phyloP scores from a whole-genome alignment of 1,140 invertebrate species.

The Homalodisca vitripennis region DNA sequence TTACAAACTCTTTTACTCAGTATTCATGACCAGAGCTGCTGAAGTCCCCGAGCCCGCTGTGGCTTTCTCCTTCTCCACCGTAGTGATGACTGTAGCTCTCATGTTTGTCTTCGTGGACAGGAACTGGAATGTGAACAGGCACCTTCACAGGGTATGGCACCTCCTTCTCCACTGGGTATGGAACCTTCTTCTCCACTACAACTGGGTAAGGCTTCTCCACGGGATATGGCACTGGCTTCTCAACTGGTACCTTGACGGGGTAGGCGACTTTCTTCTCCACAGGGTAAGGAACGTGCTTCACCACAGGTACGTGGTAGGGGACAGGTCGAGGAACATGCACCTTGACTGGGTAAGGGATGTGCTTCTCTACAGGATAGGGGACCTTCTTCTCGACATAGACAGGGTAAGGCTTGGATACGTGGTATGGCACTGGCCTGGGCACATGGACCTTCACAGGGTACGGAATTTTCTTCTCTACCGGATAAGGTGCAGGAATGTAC shows the following conservation, averaged over 20 bases:
- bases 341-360: slow-evolving; percentile 53
- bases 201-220: slow-evolving; percentile 27
- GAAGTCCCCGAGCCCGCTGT: too few relatives aligned
- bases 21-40: too few relatives aligned
- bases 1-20: too few relatives aligned
- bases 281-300: slow-evolving; percentile 22
- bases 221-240: slow-evolving; percentile 27
- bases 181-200: slow-evolving; percentile 14
- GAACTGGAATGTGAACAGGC: slow-evolving; percentile 11
- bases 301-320: slow-evolving; percentile 32
- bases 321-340: slow-evolving; percentile 54
- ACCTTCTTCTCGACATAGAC: slow-evolving; percentile 40
- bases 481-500: slow-evolving; percentile 52
- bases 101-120: slow-evolving; percentile 8
- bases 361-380: slow-evolving; percentile 45
- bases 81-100: not conserved
- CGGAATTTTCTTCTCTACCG: slow-evolving; percentile 66
- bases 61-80: not conserved
- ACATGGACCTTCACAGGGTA: slow-evolving; percentile 64
- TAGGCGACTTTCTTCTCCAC: slow-evolving; percentile 55
- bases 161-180: slow-evolving; percentile 25
- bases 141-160: slow-evolving; percentile 25
- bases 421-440: slow-evolving; percentile 54
- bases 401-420: slow-evolving; percentile 42
- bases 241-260: slow-evolving; percentile 50